Evolutionary conservation across 2,888 invertebrate species (phyloP).

Genomic region (Xestia xanthographa): DNA sequence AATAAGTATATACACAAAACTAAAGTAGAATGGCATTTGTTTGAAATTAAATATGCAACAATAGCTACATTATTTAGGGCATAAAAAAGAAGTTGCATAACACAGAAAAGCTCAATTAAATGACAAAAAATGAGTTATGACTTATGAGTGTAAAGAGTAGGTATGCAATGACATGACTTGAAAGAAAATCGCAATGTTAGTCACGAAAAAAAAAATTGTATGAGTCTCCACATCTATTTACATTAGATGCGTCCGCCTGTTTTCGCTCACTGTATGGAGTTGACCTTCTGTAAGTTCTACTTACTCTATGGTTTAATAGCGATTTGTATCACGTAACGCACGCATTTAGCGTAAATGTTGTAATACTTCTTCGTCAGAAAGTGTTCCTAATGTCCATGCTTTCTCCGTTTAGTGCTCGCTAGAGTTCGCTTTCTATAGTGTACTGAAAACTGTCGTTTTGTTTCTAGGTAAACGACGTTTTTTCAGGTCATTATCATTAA

Average conservation of each 20-base stretch:
- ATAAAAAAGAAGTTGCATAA: background rate
- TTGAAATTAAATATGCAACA: background rate
- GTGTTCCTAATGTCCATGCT: conserved; percentile 59
- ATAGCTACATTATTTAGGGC: background rate
- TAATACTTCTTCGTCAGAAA: conserved; percentile 59
- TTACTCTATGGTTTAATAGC: conserved; percentile 37
- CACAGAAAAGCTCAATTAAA: background rate
- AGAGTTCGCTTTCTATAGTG: conserved; percentile 56
- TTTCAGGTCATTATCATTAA: conserved; percentile 23
- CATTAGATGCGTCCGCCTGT: background rate
- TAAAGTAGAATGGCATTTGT: background rate
- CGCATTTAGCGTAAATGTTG: conserved; percentile 62
- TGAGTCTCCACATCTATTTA: background rate
- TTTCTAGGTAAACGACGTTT: conserved; percentile 12
- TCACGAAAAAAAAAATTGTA: background rate
- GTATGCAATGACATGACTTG: too few relatives aligned
- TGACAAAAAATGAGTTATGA: background rate
- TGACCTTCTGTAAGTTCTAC: conserved; percentile 20
- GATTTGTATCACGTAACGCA: conserved; percentile 55
- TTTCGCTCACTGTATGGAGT: background rate
- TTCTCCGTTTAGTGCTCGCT: conserved; percentile 69
- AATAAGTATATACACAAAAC: background rate
- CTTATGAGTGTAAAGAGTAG: background rate
- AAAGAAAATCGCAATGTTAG: background rate
- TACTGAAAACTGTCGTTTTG: conserved; percentile 38